Conservation (phyloP, 2,888 invertebrate genomes). For the Heteromyza rotundicornis region DNA sequence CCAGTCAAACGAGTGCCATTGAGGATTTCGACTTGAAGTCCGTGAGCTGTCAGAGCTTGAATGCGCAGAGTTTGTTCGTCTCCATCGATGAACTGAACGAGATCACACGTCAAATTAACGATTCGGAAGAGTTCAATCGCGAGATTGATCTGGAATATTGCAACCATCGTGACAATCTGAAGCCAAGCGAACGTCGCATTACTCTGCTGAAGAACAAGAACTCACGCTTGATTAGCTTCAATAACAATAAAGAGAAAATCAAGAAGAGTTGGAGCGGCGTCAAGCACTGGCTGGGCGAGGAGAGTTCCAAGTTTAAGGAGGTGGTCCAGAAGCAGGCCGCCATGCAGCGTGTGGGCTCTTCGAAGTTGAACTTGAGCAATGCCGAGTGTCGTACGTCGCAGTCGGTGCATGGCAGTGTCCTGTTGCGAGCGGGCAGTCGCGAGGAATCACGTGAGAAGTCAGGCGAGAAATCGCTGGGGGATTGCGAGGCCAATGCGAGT, state of each 20-base stretch:
- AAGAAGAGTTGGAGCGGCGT: conserved; percentile 61
- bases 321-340: conserved; percentile 60
- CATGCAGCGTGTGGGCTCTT: conserved; percentile 54
- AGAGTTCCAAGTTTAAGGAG: conserved; percentile 56
- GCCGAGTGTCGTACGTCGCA: conserved; percentile 31
- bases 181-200: conserved; percentile 59
- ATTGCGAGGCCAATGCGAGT: conserved; percentile 15
- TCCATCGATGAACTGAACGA: conserved; percentile 63
- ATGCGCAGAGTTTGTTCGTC: conserved; percentile 57
- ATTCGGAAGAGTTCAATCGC: conserved; percentile 58
- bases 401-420: conserved; percentile 28
- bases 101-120: conserved; percentile 60
- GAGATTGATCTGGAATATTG: conserved; percentile 61
- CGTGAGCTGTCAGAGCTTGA: conserved; percentile 60
- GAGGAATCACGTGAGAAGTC: conserved; percentile 19
- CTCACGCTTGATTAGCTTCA: conserved; percentile 53
- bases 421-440: conserved; percentile 17
- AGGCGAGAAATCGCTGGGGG: conserved; percentile 17
- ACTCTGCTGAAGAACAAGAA: conserved; percentile 61
- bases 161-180: conserved; percentile 59
- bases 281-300: conserved; percentile 62
- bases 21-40: conserved; percentile 61
- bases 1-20: conserved; percentile 44
- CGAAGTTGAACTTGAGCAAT: conserved; percentile 44
- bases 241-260: conserved; percentile 59